Evolutionary conservation across 2,888 invertebrate genomes (phyloP).

Genomic region (Clitarchus hookeri): DNA sequence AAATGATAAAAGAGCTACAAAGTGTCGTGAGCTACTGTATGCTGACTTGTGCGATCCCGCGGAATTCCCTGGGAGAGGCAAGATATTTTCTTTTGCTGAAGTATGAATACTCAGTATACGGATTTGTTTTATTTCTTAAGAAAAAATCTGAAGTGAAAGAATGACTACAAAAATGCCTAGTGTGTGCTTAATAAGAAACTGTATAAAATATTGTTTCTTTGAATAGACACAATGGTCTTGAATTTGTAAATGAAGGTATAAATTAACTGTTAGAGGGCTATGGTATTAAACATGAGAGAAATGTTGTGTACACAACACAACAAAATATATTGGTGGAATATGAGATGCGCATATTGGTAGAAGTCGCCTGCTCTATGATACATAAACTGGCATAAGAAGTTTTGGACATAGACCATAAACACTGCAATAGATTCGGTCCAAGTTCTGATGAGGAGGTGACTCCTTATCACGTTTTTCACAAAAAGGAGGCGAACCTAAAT

Average conservation of each 20-base stretch:
- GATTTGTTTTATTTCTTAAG: not conserved
- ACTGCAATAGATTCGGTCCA: not conserved
- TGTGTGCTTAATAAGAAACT: not conserved
- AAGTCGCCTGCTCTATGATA: not conserved
- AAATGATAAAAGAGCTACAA: not conserved
- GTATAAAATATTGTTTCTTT: not conserved
- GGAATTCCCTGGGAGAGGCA: not conserved
- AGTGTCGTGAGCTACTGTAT: not conserved
- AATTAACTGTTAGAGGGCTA: not conserved
- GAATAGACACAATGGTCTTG: not conserved
- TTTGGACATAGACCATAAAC: not conserved
- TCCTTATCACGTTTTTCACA: too few relatives aligned
- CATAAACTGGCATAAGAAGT: not conserved
- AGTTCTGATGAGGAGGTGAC: too few relatives aligned
- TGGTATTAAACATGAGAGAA: not conserved
- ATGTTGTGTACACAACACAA: not conserved
- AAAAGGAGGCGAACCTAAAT: too few relatives aligned
- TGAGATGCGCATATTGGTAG: conserved; percentile 5
- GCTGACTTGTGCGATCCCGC: not conserved
- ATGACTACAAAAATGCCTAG: not conserved
- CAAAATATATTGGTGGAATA: not conserved
- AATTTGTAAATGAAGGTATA: not conserved
- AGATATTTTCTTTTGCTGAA: not conserved
- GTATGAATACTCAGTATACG: not conserved
- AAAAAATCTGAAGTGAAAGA: not conserved